Percentiles rank a stretch among this genome's conserved stretches.
phyloP scores from a whole-genome alignment of 2,113 vertebrate species.

The Sciurus niger region DNA sequence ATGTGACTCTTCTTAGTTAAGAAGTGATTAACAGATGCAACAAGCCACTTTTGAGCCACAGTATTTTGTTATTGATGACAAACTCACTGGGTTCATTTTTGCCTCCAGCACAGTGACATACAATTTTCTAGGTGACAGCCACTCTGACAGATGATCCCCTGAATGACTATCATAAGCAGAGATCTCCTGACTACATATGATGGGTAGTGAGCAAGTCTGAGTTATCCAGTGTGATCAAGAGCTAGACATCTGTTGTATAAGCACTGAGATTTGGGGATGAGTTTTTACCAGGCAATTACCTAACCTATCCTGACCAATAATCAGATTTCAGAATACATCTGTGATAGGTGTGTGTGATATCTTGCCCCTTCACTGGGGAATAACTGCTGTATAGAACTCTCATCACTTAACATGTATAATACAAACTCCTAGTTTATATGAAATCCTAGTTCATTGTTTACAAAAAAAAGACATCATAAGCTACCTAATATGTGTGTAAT shows the following conservation, averaged over 20 bases:
- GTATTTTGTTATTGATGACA: not conserved
- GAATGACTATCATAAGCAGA: not conserved
- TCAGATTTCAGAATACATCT: not conserved
- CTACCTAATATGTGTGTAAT: not conserved
- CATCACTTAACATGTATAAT: not conserved
- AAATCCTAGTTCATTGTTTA: not conserved
- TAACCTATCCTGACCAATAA: not conserved
- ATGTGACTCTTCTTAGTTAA: not conserved
- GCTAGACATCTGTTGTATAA: not conserved
- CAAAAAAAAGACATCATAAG: not conserved
- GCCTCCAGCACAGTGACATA: not conserved
- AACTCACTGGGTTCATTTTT: not conserved
- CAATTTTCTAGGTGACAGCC: not conserved
- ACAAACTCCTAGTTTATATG: conserved; percentile 14
- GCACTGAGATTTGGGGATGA: not conserved
- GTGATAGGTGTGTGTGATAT: not conserved
- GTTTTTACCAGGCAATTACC: not conserved
- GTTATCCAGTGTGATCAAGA: not conserved
- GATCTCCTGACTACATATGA: not conserved
- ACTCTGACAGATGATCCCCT: not conserved
- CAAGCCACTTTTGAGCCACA: not conserved
- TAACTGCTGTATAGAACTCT: not conserved
- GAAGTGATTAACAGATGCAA: not conserved
- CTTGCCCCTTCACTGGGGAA: not conserved
- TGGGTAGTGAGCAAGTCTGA: not conserved